Evolutionary conservation across 2,888 invertebrate species (phyloP).

Genomic region (Drosophila affinis): DNA sequence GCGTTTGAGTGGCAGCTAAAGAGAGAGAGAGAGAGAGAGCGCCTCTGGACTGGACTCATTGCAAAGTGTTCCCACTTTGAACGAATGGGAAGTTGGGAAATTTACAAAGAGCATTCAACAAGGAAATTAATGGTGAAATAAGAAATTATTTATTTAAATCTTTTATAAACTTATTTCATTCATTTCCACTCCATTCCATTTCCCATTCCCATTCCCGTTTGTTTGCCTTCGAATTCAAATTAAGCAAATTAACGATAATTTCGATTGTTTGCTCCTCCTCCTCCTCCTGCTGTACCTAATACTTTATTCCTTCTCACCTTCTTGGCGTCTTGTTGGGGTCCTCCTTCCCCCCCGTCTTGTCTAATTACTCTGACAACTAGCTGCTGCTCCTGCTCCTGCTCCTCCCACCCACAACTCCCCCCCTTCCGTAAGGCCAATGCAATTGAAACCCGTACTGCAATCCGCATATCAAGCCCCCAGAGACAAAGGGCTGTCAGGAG

Average conservation of each 20-base stretch:
- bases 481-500: conserved; percentile 28
- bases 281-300: background rate
- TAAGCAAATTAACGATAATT: conserved; percentile 70
- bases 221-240: conserved; percentile 63
- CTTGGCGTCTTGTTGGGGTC: no score
- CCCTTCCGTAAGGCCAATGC: conserved; percentile 36
- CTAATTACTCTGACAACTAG: conserved; percentile 73
- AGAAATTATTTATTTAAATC: no score
- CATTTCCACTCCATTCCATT: conserved; percentile 2
- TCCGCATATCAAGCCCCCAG: conserved; percentile 39
- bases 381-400: conserved; percentile 7
- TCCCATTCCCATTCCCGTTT: background rate
- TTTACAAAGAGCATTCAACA: background rate
- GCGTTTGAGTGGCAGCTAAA: background rate
- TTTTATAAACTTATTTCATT: no score
- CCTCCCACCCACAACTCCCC: conserved; percentile 13
- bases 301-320: background rate
- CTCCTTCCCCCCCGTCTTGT: conserved; percentile 19
- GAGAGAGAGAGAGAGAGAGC: background rate
- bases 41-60: background rate
- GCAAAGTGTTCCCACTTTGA: conserved; percentile 32
- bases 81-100: background rate
- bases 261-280: conserved; percentile 27
- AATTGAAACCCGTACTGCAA: conserved; percentile 61
- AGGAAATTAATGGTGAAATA: background rate